Percentiles rank a stretch among this genome's conserved stretches.
phyloP scores from a whole-genome alignment of 2,888 invertebrate species.

The Agriotes lineatus region DNA sequence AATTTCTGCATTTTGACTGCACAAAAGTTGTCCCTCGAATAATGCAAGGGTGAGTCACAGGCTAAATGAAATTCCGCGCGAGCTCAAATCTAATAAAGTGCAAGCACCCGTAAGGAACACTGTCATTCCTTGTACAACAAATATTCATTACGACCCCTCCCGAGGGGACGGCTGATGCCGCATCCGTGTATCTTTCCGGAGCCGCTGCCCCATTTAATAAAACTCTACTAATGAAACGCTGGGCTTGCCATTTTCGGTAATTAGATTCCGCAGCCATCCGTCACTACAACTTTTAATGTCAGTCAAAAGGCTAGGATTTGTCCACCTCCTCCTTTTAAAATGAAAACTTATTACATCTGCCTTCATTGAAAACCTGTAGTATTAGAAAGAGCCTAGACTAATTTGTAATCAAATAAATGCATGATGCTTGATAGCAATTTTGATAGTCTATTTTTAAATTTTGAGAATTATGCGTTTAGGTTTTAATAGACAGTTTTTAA shows the following conservation, averaged over 20 bases:
- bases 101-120: slow-evolving; percentile 62
- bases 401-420: too few species aligned
- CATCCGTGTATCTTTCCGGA: slow-evolving; percentile 46
- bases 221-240: slow-evolving; percentile 62
- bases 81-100: slow-evolving; percentile 60
- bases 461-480: too few species aligned
- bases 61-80: slow-evolving; percentile 54
- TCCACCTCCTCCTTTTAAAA: too few species aligned
- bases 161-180: slow-evolving; percentile 43
- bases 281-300: slow-evolving; percentile 43
- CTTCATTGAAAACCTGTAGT: too few species aligned
- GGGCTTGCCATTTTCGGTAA: slow-evolving; percentile 55
- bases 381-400: too few species aligned
- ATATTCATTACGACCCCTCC: slow-evolving; percentile 62
- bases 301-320: too few species aligned
- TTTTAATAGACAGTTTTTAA: too few species aligned
- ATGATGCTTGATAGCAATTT: too few species aligned
- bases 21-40: too few species aligned
- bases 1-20: too few species aligned
- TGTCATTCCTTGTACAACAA: slow-evolving; percentile 61
- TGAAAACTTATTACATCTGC: too few species aligned
- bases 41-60: background rate
- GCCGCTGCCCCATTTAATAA: slow-evolving; percentile 62
- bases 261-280: slow-evolving; percentile 60
- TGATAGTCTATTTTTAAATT: too few species aligned